Conservation (phyloP, 2,797 vertebrate genomes). For the Tapirus indicus region DNA sequence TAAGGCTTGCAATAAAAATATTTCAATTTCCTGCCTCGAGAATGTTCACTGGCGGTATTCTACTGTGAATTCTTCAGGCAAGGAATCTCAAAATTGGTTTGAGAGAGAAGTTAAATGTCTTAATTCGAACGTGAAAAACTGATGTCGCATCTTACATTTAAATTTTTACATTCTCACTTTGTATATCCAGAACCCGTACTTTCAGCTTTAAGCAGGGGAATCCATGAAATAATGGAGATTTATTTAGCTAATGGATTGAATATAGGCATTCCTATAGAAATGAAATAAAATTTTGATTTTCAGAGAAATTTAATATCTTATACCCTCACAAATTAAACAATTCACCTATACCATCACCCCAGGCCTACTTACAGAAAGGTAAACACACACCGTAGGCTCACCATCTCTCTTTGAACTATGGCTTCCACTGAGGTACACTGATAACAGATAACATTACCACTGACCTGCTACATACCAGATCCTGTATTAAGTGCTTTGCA, state of each 20-base stretch:
- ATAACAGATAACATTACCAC: background rate
- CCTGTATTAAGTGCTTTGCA: background rate
- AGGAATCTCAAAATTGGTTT: slow-evolving; percentile 52
- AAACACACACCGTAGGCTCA: background rate
- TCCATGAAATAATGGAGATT: background rate
- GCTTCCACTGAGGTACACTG: background rate
- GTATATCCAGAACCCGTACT: background rate
- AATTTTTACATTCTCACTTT: background rate
- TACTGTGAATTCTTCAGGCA: slow-evolving; percentile 12
- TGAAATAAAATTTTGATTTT: background rate
- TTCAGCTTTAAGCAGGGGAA: background rate
- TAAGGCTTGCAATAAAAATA: background rate
- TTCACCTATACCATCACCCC: background rate
- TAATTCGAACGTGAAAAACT: background rate
- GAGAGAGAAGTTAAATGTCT: background rate
- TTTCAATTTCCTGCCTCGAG: slow-evolving; percentile 27
- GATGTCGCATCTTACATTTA: background rate
- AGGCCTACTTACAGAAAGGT: background rate
- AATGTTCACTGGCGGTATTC: background rate
- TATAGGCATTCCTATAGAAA: background rate
- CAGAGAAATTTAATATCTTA: slow-evolving; percentile 23
- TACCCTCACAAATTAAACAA: background rate
- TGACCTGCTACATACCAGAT: too few species aligned
- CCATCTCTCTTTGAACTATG: background rate
- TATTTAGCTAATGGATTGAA: background rate